Evolutionary conservation across 53 echinoderm and acorn worm genomes (phyloP), one percentile per base, ranked within the genome.

Genomic region (Zoroaster sp.): DNA sequence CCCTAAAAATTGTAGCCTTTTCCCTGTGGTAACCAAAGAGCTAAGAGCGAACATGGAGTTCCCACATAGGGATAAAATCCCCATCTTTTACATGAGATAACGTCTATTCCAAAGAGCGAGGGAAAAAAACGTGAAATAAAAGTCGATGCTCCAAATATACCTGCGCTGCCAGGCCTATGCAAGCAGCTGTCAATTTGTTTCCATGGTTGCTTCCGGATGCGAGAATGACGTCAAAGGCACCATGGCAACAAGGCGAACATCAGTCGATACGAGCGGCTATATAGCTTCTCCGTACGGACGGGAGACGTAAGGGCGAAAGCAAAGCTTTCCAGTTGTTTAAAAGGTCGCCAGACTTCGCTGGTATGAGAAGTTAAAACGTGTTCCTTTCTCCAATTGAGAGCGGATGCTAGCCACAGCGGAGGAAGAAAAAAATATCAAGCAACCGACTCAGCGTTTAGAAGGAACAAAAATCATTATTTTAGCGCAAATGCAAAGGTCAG

Each of bases 121-220:
- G 13, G 40, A 81, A 81, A 23, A 74, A 8, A 44, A 20, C n/a
- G 74, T 40, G 23, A 35, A 35, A 25, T 7, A 18, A 55, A 17
- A 82, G 41, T 80, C 43, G 30, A 23, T 38, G 68, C 82, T 67
- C 68, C 81, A 81, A 66, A 80, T 66, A 82, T 44, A 81, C 66
- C 28, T 28, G 31, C 5, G 82, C 68, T 82, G 82, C 32, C 66
- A 42, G 82, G 68, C 18, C 68, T 82, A 43, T 44, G 41, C 40
- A 66, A 76, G 89, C 89, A 89, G 89, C 89, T 89, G 89, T 79
- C 89, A 89, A 89, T 53, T 89, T 79, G 89, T 89, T 89, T 21
- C 89, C 89, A 89, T 89, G 89, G 89, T 42, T 47, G 80, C 54
- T 79, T 89, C 89, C 89, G 89, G 89, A 70, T 79, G 69, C 46